phyloP scores from a whole-genome alignment of 2,888 invertebrate genomes.

The Pyrocoelia pectoralis region DNA sequence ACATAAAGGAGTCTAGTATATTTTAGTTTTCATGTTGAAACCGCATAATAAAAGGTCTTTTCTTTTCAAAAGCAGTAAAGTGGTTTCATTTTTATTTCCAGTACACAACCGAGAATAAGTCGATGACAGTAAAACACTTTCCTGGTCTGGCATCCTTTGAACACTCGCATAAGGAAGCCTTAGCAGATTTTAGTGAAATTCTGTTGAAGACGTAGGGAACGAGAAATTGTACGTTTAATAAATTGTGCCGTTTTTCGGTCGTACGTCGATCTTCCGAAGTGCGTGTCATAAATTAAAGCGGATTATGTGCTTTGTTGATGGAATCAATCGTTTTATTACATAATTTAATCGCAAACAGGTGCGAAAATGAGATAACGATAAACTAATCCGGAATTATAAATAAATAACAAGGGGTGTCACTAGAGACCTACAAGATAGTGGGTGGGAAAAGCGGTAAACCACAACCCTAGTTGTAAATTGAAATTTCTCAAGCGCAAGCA shows the following conservation, averaged over 20 bases:
- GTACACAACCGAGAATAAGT: constrained; percentile 32
- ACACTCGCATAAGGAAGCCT: constrained; percentile 32
- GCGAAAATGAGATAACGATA: constrained; percentile 17
- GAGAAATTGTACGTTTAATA: constrained; percentile 25
- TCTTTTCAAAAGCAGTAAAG: constrained; percentile 14
- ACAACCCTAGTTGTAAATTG: constrained; percentile 33
- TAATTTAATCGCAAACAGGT: constrained; percentile 16
- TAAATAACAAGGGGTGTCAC: constrained; percentile 33
- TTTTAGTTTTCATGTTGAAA: constrained; percentile 10
- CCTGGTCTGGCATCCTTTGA: constrained; percentile 34
- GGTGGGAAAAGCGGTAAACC: constrained; percentile 32
- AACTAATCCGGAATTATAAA: constrained; percentile 24
- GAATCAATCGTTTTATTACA: neutral
- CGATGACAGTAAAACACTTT: constrained; percentile 36
- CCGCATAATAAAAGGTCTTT: constrained; percentile 7
- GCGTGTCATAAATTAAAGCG: neutral
- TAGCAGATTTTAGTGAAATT: constrained; percentile 32
- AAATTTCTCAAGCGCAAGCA: constrained; percentile 37
- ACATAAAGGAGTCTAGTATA: neutral
- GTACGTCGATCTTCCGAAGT: neutral
- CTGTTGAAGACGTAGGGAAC: constrained; percentile 28
- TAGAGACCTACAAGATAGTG: constrained; percentile 28
- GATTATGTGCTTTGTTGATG: neutral
- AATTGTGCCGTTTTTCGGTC: constrained; percentile 13
- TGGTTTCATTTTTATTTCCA: constrained; percentile 26